Evolutionary conservation across 2,113 vertebrate genomes (phyloP), one percentile per base, ranked within the genome.

Genomic region (Lota lota): DNA sequence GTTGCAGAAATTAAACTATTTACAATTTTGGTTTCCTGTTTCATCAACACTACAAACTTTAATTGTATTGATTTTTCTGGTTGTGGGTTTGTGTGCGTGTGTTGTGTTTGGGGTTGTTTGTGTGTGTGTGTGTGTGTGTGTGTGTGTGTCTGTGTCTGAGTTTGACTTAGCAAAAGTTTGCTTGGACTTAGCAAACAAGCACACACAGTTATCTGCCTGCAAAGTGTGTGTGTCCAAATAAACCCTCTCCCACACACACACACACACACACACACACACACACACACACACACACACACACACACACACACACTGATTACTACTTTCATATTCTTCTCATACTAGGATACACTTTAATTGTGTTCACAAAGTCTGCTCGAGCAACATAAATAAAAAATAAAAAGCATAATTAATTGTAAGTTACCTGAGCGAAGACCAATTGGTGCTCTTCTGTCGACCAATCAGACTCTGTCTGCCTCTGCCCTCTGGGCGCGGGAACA

Each of bases 401-500:
- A 77, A 63, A 21, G n/a, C 79, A 11, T 40, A 40, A 40, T 40
- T 40, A 40, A 40, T 40, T 40, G 36, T 40, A 40, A 40, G 36
- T 40, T 40, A 40, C 36, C 36, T 40, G 36, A 40, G 36, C 36
- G 53, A 83, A 82, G 80, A 75, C 77, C 79, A 53, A 24, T 73
- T 64, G 68, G 53, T 69, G 64, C 77, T 77, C 83, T 83, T 82
- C 67, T 70, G 72, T 69, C 40, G 71, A 64, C 66, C n/a, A 74
- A 63, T 40, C 36, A 68, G 72, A 75, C 54, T 76, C 28, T 78
- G 63, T 69, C 75, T 64, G 62, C 79, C 82, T 67, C 8, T 75
- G 80, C 59, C 47, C 58, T 76, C 65, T 82, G 76, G 83, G 36
- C 36, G 2, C 36, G 83, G 84, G 79, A 84, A 77, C 74, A 22